Evolutionary conservation across 2,797 vertebrate species (phyloP).

Genomic region (Rhincodon typus): DNA sequence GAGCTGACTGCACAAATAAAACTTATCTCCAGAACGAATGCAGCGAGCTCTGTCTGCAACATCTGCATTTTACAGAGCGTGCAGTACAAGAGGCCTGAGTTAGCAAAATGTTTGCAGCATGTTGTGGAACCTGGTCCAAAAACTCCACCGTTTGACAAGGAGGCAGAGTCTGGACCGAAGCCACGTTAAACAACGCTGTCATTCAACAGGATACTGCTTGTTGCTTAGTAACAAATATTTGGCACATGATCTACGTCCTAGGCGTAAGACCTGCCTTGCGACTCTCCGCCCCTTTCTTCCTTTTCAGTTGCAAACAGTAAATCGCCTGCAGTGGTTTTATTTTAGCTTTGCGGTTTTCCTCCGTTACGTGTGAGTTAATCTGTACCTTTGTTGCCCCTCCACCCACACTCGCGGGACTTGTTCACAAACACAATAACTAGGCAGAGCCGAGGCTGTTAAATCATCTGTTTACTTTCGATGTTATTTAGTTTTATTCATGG

Average conservation of each 20-base stretch:
- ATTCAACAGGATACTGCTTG: neutral
- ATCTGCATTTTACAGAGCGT: neutral
- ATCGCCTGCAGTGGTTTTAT: neutral
- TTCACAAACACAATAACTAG: neutral
- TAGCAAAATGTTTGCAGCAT: no score
- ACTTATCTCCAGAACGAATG: neutral
- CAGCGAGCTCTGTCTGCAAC: no score
- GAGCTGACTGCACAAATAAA: neutral
- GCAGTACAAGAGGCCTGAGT: no score
- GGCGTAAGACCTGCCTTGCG: neutral
- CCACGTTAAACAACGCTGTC: neutral
- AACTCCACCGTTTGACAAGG: neutral
- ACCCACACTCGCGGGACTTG: neutral
- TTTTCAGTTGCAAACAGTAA: neutral
- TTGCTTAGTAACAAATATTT: conserved; percentile 32
- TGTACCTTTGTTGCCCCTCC: neutral
- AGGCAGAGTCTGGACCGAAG: neutral
- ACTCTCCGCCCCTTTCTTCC: neutral
- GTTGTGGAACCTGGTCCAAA: neutral
- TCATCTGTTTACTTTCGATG: neutral
- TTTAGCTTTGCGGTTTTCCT: conserved; percentile 2
- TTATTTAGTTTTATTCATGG: neutral
- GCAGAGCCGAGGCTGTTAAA: neutral
- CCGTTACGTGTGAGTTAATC: neutral
- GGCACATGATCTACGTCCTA: neutral